Conservation (phyloP, 2,797 vertebrate species). For the Notoglanidium macrostoma region DNA sequence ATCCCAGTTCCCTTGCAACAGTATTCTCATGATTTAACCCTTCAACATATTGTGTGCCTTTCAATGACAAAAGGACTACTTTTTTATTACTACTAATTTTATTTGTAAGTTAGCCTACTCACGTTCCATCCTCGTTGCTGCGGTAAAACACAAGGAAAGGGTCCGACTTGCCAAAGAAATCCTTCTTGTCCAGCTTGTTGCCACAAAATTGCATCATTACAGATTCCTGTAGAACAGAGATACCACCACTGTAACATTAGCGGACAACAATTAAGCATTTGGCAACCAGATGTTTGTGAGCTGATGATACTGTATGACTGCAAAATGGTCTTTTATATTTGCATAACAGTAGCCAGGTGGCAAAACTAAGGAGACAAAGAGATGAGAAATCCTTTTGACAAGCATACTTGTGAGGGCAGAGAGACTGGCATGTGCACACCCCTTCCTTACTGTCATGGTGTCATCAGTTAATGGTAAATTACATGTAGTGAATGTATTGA, state of each 20-base stretch:
- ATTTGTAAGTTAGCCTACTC: constrained; percentile 58
- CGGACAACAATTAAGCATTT: constrained; percentile 8
- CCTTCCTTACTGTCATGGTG: background rate
- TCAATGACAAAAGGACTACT: background rate
- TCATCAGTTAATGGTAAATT: background rate
- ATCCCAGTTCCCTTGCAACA: background rate
- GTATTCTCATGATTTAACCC: background rate
- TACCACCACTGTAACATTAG: background rate
- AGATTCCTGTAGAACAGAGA: constrained; percentile 77
- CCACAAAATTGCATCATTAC: constrained; percentile 95
- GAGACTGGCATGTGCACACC: background rate
- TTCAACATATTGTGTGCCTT: background rate
- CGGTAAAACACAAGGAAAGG: constrained; percentile 90
- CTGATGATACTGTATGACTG: constrained; percentile 26
- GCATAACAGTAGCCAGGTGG: constrained; percentile 38
- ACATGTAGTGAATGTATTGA: background rate
- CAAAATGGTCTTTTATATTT: constrained; percentile 31
- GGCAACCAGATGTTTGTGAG: constrained; percentile 13
- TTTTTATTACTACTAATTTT: no score
- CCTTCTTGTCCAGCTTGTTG: constrained; percentile 93
- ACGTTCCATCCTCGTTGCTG: constrained; percentile 94
- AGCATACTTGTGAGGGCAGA: background rate
- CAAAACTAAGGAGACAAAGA: constrained; percentile 30
- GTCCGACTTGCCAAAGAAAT: constrained; percentile 94
- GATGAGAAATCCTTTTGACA: constrained; percentile 45